These are phyloP conservation scores for Chironomus tepperi DNA, from an alignment of 1,140 invertebrate species.

Conservation along the genomic window DNA sequence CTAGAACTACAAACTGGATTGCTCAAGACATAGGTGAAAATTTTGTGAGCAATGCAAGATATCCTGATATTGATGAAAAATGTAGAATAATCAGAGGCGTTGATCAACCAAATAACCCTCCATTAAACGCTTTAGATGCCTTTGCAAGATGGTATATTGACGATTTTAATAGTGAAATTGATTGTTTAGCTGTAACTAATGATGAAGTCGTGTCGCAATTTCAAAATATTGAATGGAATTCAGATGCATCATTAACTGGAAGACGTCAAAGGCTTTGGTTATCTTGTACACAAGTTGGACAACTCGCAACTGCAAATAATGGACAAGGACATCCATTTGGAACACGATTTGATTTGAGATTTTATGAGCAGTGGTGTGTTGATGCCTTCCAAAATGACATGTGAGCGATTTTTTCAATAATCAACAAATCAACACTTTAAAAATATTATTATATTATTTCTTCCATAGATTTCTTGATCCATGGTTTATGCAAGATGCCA, in stretches of 20 bases:
- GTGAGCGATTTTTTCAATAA: too few relatives aligned
- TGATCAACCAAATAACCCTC: neutral
- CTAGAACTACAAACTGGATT: neutral
- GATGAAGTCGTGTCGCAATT: neutral
- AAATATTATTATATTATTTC: constrained; percentile 52
- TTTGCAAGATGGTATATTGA: constrained; percentile 9
- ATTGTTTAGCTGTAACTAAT: neutral
- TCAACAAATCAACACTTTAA: too few relatives aligned
- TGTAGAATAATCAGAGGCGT: neutral
- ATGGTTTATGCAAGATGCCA: neutral
- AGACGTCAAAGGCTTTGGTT: neutral
- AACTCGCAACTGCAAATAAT: neutral
- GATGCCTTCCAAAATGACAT: constrained; percentile 26
- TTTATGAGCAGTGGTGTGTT: constrained; percentile 6
- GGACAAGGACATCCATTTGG: constrained; percentile 2
- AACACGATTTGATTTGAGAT: neutral
- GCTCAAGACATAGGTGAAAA: neutral
- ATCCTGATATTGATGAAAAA: constrained; percentile 1
- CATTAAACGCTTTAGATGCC: neutral
- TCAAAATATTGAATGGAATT: neutral
- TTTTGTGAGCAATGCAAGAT: neutral
- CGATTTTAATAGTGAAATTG: neutral
- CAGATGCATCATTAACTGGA: neutral
- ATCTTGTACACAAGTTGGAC: neutral
- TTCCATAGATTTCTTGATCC: constrained; percentile 42